Conservation (phyloP, 2,113 vertebrate species). For the Daubentonia madagascariensis region DNA sequence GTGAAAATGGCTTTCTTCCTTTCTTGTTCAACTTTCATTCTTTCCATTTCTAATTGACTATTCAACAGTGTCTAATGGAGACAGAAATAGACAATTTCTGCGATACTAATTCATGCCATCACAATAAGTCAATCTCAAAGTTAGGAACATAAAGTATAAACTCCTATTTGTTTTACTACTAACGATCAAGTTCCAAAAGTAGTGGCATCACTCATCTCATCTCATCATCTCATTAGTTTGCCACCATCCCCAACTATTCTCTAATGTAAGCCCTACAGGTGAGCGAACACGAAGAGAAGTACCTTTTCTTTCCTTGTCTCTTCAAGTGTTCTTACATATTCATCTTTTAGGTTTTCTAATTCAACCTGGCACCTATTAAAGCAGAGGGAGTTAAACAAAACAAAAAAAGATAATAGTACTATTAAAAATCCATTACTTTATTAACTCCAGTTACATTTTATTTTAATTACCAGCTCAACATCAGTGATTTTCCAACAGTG, state of each 20-base stretch:
- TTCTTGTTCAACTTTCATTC: slow-evolving; percentile 98
- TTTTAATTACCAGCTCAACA: neutral
- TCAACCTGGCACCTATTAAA: slow-evolving; percentile 90
- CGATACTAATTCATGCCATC: neutral
- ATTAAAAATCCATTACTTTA: slow-evolving; percentile 31
- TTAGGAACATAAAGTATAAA: neutral
- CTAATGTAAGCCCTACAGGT: neutral
- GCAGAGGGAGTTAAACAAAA: slow-evolving; percentile 42
- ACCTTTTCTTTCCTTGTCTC: slow-evolving; percentile 98
- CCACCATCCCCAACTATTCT: neutral
- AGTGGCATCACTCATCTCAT: neutral
- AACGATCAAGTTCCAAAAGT: neutral
- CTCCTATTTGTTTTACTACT: neutral
- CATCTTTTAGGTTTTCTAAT: slow-evolving; percentile 92
- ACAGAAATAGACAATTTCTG: slow-evolving; percentile 17
- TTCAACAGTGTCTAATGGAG: slow-evolving; percentile 86
- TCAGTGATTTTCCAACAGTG: neutral
- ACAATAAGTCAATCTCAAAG: neutral
- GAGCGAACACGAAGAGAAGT: neutral
- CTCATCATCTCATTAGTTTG: neutral
- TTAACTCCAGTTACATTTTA: neutral
- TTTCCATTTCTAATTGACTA: slow-evolving; percentile 98
- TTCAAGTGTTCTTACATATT: slow-evolving; percentile 90
- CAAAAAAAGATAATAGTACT: slow-evolving; percentile 11
- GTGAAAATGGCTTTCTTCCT: slow-evolving; percentile 94